A percentile compares a stretch with the other conserved stretches of the same genome.
These are phyloP conservation scores for Plotosus lineatus DNA, from an alignment of 2,113 vertebrate genomes.

Conservation along the genomic window DNA sequence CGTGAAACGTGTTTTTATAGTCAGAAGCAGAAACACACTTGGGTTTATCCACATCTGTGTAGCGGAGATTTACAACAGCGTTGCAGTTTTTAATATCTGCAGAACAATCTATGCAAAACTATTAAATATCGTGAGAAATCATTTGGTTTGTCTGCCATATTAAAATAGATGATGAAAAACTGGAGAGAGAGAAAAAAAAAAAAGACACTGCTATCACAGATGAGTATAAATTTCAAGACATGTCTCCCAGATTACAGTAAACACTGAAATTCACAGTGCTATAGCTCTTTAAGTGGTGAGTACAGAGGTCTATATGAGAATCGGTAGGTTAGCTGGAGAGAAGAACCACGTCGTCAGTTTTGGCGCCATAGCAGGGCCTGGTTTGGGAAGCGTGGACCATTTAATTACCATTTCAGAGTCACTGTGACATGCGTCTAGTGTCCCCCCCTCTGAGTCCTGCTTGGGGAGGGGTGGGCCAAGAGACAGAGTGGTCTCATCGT, in stretches of 20 bases:
- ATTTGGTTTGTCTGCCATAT: background rate
- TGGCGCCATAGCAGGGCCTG: slow-evolving; percentile 50
- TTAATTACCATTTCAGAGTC: slow-evolving; percentile 99
- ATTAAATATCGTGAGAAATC: background rate
- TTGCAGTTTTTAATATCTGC: background rate
- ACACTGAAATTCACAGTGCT: slow-evolving; percentile 51
- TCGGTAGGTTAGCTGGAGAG: slow-evolving; percentile 77
- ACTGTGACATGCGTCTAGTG: slow-evolving; percentile 94
- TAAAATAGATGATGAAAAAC: background rate
- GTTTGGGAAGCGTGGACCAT: slow-evolving; percentile 52
- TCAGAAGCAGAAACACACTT: slow-evolving; percentile 57
- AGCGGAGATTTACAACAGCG: background rate
- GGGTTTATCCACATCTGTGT: slow-evolving; percentile 40
- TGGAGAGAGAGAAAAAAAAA: too few species aligned
- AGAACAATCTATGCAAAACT: background rate
- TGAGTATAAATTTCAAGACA: slow-evolving; percentile 45
- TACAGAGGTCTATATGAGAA: slow-evolving; percentile 60
- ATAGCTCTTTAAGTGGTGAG: slow-evolving; percentile 71
- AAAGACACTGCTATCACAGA: slow-evolving; percentile 33
- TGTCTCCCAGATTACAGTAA: slow-evolving; percentile 42
- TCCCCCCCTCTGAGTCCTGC: slow-evolving; percentile 76
- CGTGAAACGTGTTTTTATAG: slow-evolving; percentile 3
- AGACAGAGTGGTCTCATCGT: slow-evolving; percentile 81
- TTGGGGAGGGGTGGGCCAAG: slow-evolving; percentile 81
- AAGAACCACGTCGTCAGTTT: slow-evolving; percentile 63